phyloP scores from a whole-genome alignment of 2,113 vertebrate genomes.

The Microcebus ravelobensis region DNA sequence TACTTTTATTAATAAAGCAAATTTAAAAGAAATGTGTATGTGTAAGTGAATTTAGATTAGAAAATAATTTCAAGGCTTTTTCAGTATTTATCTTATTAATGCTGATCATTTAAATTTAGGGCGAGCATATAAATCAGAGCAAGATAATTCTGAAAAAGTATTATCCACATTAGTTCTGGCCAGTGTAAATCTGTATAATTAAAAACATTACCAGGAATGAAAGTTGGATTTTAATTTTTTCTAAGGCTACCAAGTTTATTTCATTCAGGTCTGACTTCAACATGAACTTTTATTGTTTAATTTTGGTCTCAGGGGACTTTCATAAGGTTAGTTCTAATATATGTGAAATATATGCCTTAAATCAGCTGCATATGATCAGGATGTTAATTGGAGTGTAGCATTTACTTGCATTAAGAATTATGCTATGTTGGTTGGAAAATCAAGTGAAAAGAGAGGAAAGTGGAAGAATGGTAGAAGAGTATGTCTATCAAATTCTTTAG shows the following conservation, averaged over 20 bases:
- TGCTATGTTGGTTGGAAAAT: conserved; percentile 17
- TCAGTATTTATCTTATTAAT: conserved; percentile 55
- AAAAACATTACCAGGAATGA: not conserved
- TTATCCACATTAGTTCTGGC: conserved; percentile 24
- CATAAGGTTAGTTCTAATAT: not conserved
- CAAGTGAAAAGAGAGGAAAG: not conserved
- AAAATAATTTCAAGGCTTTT: not conserved
- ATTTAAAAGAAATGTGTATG: not conserved
- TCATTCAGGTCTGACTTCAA: conserved; percentile 27
- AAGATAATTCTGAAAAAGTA: not conserved
- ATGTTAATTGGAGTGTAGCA: conserved; percentile 34
- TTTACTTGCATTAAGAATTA: conserved; percentile 41
- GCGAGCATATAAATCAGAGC: not conserved
- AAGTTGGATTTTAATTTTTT: conserved; percentile 21
- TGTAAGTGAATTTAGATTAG: conserved; percentile 41
- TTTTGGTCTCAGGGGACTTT: conserved; percentile 27
- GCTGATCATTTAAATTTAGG: conserved; percentile 28
- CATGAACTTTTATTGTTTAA: conserved; percentile 23
- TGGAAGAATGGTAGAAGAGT: not conserved
- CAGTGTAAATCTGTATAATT: conserved; percentile 31
- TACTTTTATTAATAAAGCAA: conserved; percentile 47
- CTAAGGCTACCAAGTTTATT: conserved; percentile 43
- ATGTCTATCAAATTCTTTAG: not conserved
- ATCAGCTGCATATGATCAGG: conserved; percentile 2
- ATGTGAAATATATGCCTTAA: conserved; percentile 30